Conservation (phyloP, 2,797 vertebrate species). For the Masticophis lateralis region DNA sequence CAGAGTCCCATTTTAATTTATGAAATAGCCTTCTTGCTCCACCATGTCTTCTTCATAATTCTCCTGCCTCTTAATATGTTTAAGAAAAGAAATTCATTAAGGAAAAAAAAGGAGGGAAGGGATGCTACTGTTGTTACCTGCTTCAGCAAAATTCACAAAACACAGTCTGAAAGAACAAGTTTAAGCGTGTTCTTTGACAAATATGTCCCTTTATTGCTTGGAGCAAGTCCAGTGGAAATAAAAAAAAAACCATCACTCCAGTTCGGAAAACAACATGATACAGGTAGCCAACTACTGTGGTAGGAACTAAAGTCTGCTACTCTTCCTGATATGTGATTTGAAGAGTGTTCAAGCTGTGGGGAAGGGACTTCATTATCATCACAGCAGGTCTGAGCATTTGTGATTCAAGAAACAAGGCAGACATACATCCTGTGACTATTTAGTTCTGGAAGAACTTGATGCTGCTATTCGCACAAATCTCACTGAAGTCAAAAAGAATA, state of each 20-base stretch:
- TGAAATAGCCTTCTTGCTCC: not conserved
- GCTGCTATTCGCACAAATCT: not conserved
- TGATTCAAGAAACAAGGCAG: not conserved
- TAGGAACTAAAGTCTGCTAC: slow-evolving; percentile 12
- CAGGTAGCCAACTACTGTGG: slow-evolving; percentile 56
- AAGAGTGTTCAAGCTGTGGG: slow-evolving; percentile 16
- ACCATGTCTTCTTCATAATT: not conserved
- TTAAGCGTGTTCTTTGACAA: slow-evolving; percentile 79
- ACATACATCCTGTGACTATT: not conserved
- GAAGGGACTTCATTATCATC: slow-evolving; percentile 26
- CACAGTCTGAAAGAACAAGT: slow-evolving; percentile 79
- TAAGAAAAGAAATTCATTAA: not conserved
- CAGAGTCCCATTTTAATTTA: not conserved
- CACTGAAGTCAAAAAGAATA: not conserved
- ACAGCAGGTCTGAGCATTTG: slow-evolving; percentile 16
- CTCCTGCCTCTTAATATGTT: not conserved
- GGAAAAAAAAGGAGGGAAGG: not conserved
- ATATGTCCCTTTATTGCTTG: slow-evolving; percentile 75
- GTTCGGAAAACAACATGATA: slow-evolving; percentile 77
- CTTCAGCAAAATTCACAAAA: slow-evolving; percentile 77
- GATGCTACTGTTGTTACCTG: slow-evolving; percentile 64
- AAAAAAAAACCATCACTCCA: slow-evolving; percentile 74
- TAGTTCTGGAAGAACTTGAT: not conserved
- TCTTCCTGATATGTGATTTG: slow-evolving; percentile 32
- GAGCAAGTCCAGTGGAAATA: slow-evolving; percentile 81